Evolutionary conservation across 2,888 invertebrate species (phyloP), one percentile per base, ranked within the genome.

Genomic region (Scaptomyza reducta): DNA sequence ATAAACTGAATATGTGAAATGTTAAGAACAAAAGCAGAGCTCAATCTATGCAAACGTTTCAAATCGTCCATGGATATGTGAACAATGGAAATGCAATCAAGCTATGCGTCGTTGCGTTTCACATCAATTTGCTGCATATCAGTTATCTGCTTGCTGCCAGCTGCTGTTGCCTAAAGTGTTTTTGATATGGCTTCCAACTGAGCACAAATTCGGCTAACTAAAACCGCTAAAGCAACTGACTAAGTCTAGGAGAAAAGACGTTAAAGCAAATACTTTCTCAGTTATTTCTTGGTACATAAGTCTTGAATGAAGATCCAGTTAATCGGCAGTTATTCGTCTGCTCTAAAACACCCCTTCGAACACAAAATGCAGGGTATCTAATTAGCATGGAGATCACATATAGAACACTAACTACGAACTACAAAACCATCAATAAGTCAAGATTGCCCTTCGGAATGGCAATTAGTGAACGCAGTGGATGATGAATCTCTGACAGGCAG

Each of bases 361-460:
- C 16, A 11, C 27, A 14, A 11, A 29, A 29, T 35, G 35, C 53
- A n/a, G 49, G 65, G 53, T 49, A 57, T 54, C 4, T 1, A 1
- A 22, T n/a, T n/a, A 22, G 13, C 7, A 16, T 14, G 2, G 1
- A 29, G 1, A 2, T 14, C 22, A 41, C 10, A 29, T 31, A 0
- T 13, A 6, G 29, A 40, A 2, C 14, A 18, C 38, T 33, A 35
- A n/a, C 9, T 16, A 16, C 25, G 35, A 35, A 18, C 18, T 18
- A 33, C 29, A 27, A 61, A 56, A 11, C 69, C 64, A 75, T 78
- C 59, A 62, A 66, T 71, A 68, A 71, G 69, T 70, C 76, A 81
- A 76, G 66, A n/a, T n/a, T 62, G 42, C n/a, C 33, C n/a, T 40
- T 49, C 16, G 58, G 45, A 40, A 63, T 45, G 14, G 41, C 46